Base-by-base conservation (phyloP, 2,113 vertebrate species). In the Marmota monax region DNA sequence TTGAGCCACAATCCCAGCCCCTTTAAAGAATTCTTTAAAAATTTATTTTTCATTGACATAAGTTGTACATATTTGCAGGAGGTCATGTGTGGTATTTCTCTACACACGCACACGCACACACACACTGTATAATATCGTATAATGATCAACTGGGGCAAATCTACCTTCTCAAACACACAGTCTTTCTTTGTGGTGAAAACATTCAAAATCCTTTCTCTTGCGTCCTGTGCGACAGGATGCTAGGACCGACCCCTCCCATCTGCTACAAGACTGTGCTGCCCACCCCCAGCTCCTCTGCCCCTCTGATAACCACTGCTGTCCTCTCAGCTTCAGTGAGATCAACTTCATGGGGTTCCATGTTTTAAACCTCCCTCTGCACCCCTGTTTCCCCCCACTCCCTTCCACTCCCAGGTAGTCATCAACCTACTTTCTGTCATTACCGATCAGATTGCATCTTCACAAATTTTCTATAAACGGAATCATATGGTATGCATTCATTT, bases 261-360 rank as follows among this genome's bases (percentile, higher is more conserved):
- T 4, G 13, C 63, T 3, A 1, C 29, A 29, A 1, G 4, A 1
- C 9, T 4, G n/a, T 5, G 13, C 45, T 8, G 13, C 25, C 25
- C 56, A 70, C 48, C 12, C 48, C 48, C 12, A 11, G 48, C 58
- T 18, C 48, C 18, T 39, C 58, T 20, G 72, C 12, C 14, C 45
- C 69, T 90, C 48, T 18, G 22, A 20, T 65, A 51, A 53, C 42
- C 84, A 53, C 32, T 22, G 42, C 11, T 37, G 34, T 18, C n/a
- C 16, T 37, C 67, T 61, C 39, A 45, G 3, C 20, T 37, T n/a
- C 32, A 6, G 42, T 83, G 90, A 63, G 69, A n/a, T 63, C 32
- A 22, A 42, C 51, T 37, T 84, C 45, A 48, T n/a, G 27, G 63
- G 53, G 73, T 22, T 27, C 18, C 69, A 32, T 39, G 8, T 0